Conservation (phyloP, 2,797 vertebrate species). For the Microcaecilia unicolor region DNA sequence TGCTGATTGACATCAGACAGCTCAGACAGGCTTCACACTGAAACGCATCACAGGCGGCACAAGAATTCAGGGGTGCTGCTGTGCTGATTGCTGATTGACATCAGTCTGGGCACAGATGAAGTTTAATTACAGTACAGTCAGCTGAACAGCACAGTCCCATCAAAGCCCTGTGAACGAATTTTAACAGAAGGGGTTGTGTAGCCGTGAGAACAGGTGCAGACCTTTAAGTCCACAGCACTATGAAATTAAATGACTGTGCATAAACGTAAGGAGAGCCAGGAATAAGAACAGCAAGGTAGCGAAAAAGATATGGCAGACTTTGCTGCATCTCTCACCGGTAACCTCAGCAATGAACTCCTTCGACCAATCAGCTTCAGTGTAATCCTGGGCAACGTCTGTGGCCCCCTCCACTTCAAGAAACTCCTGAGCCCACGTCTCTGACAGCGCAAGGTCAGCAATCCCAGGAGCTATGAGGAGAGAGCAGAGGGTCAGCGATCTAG, state of each 20-base stretch:
- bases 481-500: not conserved
- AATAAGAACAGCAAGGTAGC: not conserved
- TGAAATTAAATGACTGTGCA: not conserved
- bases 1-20: too few species aligned
- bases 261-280: not conserved
- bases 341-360: slow-evolving; percentile 95
- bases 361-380: slow-evolving; percentile 88
- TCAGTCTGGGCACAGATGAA: too few species aligned
- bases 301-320: not conserved
- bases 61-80: too few species aligned
- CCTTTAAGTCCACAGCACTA: not conserved
- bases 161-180: too few species aligned
- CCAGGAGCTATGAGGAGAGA: slow-evolving; percentile 76
- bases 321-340: slow-evolving; percentile 58
- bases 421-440: slow-evolving; percentile 89
- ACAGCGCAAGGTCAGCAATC: slow-evolving; percentile 86
- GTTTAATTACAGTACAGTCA: too few species aligned
- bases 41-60: too few species aligned
- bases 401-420: slow-evolving; percentile 68
- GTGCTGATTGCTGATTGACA: too few species aligned
- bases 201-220: not conserved
- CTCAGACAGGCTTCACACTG: too few species aligned
- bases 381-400: slow-evolving; percentile 72
- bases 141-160: too few species aligned
- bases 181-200: slow-evolving; percentile 69